These are phyloP conservation scores for Elachura formosa DNA, from an alignment of 2,113 vertebrate genomes.

Conservation along the genomic window DNA sequence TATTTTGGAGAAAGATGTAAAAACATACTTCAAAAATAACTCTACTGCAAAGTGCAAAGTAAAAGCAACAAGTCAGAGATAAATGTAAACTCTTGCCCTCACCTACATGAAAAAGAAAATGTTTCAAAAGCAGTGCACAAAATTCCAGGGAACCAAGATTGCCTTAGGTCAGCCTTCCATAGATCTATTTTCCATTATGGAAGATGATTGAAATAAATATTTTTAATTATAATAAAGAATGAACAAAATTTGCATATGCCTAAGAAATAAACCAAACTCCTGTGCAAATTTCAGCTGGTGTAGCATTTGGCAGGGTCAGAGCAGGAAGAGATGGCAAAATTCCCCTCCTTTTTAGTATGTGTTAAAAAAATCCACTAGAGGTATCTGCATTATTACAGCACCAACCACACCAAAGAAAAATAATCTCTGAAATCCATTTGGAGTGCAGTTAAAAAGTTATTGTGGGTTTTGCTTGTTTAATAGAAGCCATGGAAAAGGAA, in stretches of 20 bases:
- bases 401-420: neutral
- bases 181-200: neutral
- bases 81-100: neutral
- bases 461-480: neutral
- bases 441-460: neutral
- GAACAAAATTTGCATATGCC: neutral
- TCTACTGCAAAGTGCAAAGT: neutral
- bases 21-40: neutral
- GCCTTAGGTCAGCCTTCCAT: neutral
- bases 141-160: neutral
- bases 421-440: neutral
- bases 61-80: neutral
- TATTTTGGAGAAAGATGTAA: neutral
- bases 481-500: neutral
- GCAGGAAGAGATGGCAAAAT: neutral
- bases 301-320: neutral
- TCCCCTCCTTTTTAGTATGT: neutral
- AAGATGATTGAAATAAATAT: neutral
- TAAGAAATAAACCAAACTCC: neutral
- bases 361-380: neutral
- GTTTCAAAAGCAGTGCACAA: neutral
- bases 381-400: neutral
- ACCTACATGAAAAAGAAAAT: neutral
- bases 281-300: neutral
- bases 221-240: neutral